These are phyloP conservation scores for Cyprinella venusta DNA, from an alignment of 2,797 vertebrate genomes.

Conservation along the genomic window DNA sequence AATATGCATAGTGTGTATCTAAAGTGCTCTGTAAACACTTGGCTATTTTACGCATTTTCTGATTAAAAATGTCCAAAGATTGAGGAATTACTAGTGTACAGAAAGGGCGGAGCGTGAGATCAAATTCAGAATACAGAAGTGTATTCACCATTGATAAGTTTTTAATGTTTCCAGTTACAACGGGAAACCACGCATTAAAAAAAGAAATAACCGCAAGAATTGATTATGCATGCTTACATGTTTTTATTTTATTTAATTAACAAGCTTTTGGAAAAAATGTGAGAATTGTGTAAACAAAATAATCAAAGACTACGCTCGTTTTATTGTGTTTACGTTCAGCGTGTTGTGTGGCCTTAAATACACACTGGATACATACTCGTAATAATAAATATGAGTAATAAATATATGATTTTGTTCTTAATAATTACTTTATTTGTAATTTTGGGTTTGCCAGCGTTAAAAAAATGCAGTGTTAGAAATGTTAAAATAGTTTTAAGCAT, in stretches of 20 bases:
- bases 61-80: neutral
- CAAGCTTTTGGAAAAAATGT: neutral
- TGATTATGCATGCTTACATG: neutral
- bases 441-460: neutral
- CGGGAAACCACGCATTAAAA: neutral
- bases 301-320: neutral
- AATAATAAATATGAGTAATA: neutral
- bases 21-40: neutral
- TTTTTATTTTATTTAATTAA: neutral
- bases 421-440: neutral
- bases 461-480: neutral
- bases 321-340: neutral
- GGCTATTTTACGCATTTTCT: constrained; percentile 5
- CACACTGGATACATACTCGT: neutral
- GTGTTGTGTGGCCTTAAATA: constrained; percentile 13
- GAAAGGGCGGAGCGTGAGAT: constrained; percentile 36
- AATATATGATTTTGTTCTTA: neutral
- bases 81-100: neutral
- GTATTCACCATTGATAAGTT: neutral
- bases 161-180: constrained; percentile 1
- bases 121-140: constrained; percentile 9
- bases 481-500: neutral
- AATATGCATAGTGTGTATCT: neutral
- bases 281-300: neutral
- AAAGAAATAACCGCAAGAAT: neutral